Evolutionary conservation across 2,888 invertebrate genomes (phyloP), one percentile per base, ranked within the genome.

Genomic region (Anthrax anthrax): DNA sequence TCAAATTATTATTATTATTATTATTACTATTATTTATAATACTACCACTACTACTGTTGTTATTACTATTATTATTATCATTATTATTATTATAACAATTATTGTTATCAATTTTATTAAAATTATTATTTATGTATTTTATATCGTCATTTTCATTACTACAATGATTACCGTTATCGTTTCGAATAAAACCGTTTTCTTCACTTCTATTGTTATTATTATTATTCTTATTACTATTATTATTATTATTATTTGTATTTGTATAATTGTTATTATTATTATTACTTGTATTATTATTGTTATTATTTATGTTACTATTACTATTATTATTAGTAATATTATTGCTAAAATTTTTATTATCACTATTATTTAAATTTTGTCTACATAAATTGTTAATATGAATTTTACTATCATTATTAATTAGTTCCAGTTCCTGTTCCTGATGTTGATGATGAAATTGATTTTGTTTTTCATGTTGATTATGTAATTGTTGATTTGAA

Each of bases 81-180:
- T 46, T 47, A 40, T 44, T 48, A 39, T 36, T 50, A 37, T 44
- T 34, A 42, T 47, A 38, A 45, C 47, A 67, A 55, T 64, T 63
- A 53, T 62, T 64, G 55, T 62, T 60, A 39, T 42, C 17, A 47
- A 44, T 48, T 49, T 42, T 49, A 43, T 39, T 49, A 43, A 18
- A 34, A 18, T 19, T 41, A 44, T 48, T 48, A 38, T 38, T 48
- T 38, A 9, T 43, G 16, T 37, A 19, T 29, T 29, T 38, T 37
- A 23, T 37, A 38, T 43, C 23, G 12, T 37, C 5, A 37, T n/a
- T 19, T 6, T 23, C 23, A 4, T 6, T 6, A 27, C 16, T 38
- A 38, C 18, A 18, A 43, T 40, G 34, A 37, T 43, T 47, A 47
- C 27, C 40, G 37, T 43, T 47, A 43, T 36, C n/a, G n/a, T n/a